Conservation (phyloP, 2,888 invertebrate genomes). For the Perithous albicinctus region DNA sequence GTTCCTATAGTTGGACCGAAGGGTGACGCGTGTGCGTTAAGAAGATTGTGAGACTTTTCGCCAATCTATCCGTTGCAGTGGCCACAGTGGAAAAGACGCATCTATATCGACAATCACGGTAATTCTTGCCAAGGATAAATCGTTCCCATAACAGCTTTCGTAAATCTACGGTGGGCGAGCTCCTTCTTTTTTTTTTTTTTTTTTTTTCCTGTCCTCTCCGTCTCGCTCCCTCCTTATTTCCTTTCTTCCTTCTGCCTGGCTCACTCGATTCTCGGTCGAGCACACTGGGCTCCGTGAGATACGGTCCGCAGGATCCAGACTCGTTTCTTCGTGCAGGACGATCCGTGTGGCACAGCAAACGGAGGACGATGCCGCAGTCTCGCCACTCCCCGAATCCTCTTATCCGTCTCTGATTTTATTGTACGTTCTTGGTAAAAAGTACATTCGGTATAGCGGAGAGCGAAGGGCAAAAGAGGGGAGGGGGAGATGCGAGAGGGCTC, state of each 20-base stretch:
- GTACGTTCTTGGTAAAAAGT: slow-evolving; percentile 56
- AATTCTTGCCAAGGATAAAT: slow-evolving; percentile 57
- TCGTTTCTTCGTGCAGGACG: slow-evolving; percentile 48
- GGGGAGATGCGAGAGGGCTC: too few relatives aligned
- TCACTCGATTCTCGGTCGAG: slow-evolving; percentile 36
- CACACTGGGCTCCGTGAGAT: slow-evolving; percentile 56
- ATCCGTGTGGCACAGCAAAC: slow-evolving; percentile 34
- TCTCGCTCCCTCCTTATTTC: slow-evolving; percentile 29
- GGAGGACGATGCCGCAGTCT: slow-evolving; percentile 47
- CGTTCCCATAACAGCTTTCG: slow-evolving; percentile 56
- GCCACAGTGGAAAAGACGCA: slow-evolving; percentile 3
- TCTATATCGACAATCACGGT: slow-evolving; percentile 59
- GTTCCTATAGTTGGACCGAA: background rate
- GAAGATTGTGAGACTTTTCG: slow-evolving; percentile 39
- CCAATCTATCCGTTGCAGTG: slow-evolving; percentile 31
- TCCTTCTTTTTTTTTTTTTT: slow-evolving; percentile 30
- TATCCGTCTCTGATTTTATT: slow-evolving; percentile 67
- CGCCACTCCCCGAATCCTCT: slow-evolving; percentile 67
- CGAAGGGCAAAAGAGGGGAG: slow-evolving; percentile 28
- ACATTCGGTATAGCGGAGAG: slow-evolving; percentile 55
- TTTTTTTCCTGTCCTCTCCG: background rate
- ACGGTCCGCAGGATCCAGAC: slow-evolving; percentile 53
- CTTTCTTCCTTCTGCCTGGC: slow-evolving; percentile 12
- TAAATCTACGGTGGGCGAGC: slow-evolving; percentile 50
- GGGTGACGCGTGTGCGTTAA: slow-evolving; percentile 21